Evolutionary conservation across 2,797 vertebrate genomes (phyloP).

Genomic region (Artibeus jamaicensis): DNA sequence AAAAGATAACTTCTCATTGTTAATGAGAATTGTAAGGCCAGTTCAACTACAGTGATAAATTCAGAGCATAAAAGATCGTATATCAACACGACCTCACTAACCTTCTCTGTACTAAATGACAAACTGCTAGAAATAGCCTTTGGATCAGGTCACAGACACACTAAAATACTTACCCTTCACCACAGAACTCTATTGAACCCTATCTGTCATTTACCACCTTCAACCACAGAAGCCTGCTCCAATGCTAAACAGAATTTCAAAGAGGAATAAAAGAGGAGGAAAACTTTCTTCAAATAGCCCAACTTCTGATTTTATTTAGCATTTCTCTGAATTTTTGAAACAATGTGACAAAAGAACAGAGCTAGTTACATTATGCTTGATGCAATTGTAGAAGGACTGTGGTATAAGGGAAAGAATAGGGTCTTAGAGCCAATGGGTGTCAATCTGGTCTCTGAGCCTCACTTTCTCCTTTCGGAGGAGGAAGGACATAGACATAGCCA

Average conservation of each 20-base stretch:
- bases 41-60: slow-evolving; percentile 78
- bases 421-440: not conserved
- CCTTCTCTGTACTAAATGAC: slow-evolving; percentile 86
- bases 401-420: not conserved
- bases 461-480: not conserved
- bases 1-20: slow-evolving; percentile 77
- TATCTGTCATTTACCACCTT: slow-evolving; percentile 76
- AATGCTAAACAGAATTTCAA: slow-evolving; percentile 76
- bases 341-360: not conserved
- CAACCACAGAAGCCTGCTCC: slow-evolving; percentile 73
- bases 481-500: not conserved
- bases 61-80: slow-evolving; percentile 81
- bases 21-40: slow-evolving; percentile 78
- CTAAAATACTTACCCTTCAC: slow-evolving; percentile 86
- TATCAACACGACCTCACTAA: slow-evolving; percentile 82
- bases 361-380: not conserved
- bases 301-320: slow-evolving; percentile 65
- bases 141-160: slow-evolving; percentile 80
- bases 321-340: slow-evolving; percentile 64
- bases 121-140: slow-evolving; percentile 84
- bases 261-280: slow-evolving; percentile 60
- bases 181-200: slow-evolving; percentile 72
- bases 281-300: slow-evolving; percentile 64
- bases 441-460: not conserved
- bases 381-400: not conserved